A percentile compares a stretch with the other conserved stretches of the same genome.
phyloP scores from a whole-genome alignment of 2,888 invertebrate genomes.

The Nebria salina region DNA sequence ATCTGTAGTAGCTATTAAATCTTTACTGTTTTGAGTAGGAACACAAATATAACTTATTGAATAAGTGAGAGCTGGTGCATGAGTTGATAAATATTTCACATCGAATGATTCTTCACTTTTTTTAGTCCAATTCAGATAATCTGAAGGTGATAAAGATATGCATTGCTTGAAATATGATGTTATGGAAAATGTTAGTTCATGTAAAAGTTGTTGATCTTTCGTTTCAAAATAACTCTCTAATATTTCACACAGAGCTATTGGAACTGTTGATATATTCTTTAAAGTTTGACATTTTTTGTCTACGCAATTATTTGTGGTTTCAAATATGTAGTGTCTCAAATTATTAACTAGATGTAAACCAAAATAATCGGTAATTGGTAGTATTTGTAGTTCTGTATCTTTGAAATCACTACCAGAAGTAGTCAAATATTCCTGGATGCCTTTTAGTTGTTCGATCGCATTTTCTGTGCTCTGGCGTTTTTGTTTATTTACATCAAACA shows the following conservation, averaged over 20 bases:
- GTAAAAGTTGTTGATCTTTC: conserved; percentile 52
- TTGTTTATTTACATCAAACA: conserved; percentile 26
- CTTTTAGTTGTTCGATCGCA: neutral
- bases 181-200: conserved; percentile 51
- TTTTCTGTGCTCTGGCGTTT: conserved; percentile 4
- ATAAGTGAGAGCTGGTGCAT: conserved; percentile 33
- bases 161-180: conserved; percentile 34
- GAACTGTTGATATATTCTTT: conserved; percentile 50
- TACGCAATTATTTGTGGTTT: neutral
- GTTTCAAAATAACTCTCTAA: conserved; percentile 52
- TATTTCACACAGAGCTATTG: conserved; percentile 53
- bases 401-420: conserved; percentile 7
- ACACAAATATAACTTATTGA: conserved; percentile 33
- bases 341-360: conserved; percentile 21
- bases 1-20: conserved; percentile 60
- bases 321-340: conserved; percentile 30
- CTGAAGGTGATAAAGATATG: conserved; percentile 19
- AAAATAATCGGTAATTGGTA: conserved; percentile 38
- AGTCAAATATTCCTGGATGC: conserved; percentile 3
- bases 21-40: conserved; percentile 52
- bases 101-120: conserved; percentile 8
- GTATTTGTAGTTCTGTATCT: conserved; percentile 27
- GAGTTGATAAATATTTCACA: conserved; percentile 13
- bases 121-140: conserved; percentile 17
- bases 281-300: conserved; percentile 31